Percentiles rank a stretch among this genome's conserved stretches.
These are phyloP conservation scores for Rattus norvegicus DNA, from an alignment of 2,113 vertebrate genomes.

Conservation along the genomic window DNA sequence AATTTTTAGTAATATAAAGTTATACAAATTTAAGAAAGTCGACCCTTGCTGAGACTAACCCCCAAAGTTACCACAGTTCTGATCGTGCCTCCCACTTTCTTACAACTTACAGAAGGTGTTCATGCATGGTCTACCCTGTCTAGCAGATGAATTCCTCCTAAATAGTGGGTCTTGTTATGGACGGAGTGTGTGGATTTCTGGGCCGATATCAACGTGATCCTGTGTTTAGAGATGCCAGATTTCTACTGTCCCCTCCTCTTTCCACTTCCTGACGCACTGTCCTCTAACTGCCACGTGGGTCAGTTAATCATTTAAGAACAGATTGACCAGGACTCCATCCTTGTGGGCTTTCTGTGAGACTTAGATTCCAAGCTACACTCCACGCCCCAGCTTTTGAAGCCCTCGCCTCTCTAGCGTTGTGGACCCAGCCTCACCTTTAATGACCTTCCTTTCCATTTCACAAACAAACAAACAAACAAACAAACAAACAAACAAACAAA, in stretches of 20 bases:
- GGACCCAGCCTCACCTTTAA: too few relatives aligned
- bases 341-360: neutral
- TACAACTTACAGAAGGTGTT: neutral
- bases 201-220: neutral
- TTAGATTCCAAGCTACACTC: neutral
- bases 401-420: neutral
- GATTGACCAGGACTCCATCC: neutral
- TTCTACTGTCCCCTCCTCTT: neutral
- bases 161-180: neutral
- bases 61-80: neutral
- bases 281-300: neutral
- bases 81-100: neutral
- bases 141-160: neutral
- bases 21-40: neutral
- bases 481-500: too few relatives aligned
- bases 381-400: neutral
- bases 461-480: neutral
- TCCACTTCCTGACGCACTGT: neutral
- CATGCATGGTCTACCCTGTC: too few relatives aligned
- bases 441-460: neutral
- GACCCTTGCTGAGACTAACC: neutral
- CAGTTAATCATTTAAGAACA: conserved; percentile 20
- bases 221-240: neutral
- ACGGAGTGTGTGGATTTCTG: neutral
- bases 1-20: neutral